Evolutionary conservation across 2,797 vertebrate genomes (phyloP).

Genomic region (Simalia tracyae): DNA sequence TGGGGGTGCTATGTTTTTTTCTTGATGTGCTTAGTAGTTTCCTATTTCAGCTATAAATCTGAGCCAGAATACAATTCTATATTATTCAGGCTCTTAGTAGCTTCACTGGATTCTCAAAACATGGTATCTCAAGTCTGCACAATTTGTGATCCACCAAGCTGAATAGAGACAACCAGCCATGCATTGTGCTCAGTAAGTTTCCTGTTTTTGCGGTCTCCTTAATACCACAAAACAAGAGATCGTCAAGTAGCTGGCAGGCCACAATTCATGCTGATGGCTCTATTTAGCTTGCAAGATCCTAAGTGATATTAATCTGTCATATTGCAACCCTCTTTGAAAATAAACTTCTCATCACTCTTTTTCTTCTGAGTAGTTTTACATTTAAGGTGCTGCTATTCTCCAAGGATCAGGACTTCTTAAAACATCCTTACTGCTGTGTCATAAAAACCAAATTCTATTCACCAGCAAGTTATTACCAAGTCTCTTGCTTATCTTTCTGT

Average conservation of each 20-base stretch:
- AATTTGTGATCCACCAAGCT: not conserved
- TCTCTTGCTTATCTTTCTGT: not conserved
- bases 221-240: not conserved
- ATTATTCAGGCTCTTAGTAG: not conserved
- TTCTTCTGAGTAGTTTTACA: not conserved
- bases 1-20: not conserved
- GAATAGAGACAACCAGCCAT: not conserved
- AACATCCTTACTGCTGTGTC: not conserved
- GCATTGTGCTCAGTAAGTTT: not conserved
- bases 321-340: not conserved
- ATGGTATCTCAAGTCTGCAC: not conserved
- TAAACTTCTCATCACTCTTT: not conserved
- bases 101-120: not conserved
- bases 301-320: not conserved
- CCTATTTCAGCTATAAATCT: not conserved
- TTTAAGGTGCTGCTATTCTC: not conserved
- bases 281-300: not conserved
- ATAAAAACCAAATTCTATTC: not conserved
- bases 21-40: rapidly evolving
- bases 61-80: not conserved
- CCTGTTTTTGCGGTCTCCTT: not conserved
- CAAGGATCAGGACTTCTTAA: not conserved
- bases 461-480: not conserved
- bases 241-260: not conserved
- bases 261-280: not conserved